A percentile compares a stretch with the other conserved stretches of the same genome.
These are phyloP conservation scores for Telmatochromis brichardi DNA, from an alignment of 2,113 vertebrate genomes.

Conservation along the genomic window DNA sequence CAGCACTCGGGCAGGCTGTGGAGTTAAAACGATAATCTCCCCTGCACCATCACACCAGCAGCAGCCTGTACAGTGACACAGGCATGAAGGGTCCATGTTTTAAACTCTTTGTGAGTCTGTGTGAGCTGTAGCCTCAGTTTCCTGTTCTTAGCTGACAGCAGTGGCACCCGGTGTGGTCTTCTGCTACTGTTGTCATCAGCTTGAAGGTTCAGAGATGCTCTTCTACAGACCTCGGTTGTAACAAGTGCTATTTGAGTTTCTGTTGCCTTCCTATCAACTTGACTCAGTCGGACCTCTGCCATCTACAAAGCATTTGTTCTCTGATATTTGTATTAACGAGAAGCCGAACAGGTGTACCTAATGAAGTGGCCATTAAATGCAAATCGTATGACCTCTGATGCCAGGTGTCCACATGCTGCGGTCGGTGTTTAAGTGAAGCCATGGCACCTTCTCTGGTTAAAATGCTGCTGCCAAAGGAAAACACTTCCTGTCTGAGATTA, in stretches of 20 bases:
- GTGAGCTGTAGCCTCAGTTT: background rate
- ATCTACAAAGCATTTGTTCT: background rate
- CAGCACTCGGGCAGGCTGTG: background rate
- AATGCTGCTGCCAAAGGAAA: background rate
- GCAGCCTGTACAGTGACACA: too few relatives aligned
- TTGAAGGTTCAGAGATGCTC: background rate
- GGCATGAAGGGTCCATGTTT: too few relatives aligned
- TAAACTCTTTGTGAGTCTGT: background rate
- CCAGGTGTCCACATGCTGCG: background rate
- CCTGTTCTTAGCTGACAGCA: background rate
- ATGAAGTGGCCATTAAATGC: background rate
- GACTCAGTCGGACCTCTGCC: background rate
- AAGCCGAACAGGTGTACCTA: background rate
- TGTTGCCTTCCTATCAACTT: background rate
- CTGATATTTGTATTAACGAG: background rate
- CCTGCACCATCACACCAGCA: too few relatives aligned
- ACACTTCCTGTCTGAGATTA: slow-evolving; percentile 18
- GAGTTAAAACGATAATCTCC: background rate
- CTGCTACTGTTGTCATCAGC: background rate
- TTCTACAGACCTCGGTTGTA: background rate
- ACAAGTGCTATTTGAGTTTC: background rate
- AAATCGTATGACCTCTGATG: background rate
- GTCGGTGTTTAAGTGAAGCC: background rate
- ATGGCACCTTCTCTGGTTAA: background rate
- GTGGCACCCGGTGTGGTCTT: background rate